A percentile compares a stretch with the other conserved stretches of the same genome.
Conservation (phyloP, 2,888 invertebrate species). For the Dendrolimus houi region DNA sequence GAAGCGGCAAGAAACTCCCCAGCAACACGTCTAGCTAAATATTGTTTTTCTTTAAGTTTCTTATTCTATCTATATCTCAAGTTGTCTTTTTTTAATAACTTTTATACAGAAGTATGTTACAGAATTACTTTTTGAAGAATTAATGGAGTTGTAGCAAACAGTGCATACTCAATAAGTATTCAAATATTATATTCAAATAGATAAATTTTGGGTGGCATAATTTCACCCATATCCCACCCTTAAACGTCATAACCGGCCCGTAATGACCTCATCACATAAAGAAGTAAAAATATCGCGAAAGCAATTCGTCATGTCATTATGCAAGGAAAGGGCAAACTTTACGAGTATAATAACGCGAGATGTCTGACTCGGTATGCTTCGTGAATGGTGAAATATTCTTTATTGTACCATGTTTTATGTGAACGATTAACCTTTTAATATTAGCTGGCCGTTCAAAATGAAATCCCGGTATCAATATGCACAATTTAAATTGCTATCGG, state of each 20-base stretch:
- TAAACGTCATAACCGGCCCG: conserved; percentile 42
- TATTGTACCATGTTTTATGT: conserved; percentile 72
- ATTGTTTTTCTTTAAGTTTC: too few species aligned
- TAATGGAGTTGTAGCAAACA: too few species aligned
- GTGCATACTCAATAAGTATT: too few species aligned
- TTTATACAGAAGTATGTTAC: too few species aligned
- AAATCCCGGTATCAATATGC: conserved; percentile 29
- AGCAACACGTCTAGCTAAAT: too few species aligned
- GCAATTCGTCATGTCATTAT: conserved; percentile 76
- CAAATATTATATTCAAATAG: too few species aligned
- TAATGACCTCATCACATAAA: conserved; percentile 68
- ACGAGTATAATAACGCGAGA: conserved; percentile 74
- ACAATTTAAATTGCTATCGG: neutral
- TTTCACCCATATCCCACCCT: neutral
- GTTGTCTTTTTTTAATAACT: too few species aligned
- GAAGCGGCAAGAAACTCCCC: too few species aligned
- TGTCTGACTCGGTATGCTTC: conserved; percentile 65
- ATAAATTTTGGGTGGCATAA: too few species aligned
- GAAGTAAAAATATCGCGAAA: conserved; percentile 70
- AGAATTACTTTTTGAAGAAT: too few species aligned
- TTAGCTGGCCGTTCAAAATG: conserved; percentile 50
- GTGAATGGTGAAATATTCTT: conserved; percentile 67
- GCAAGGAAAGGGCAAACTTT: conserved; percentile 74
- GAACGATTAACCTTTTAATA: conserved; percentile 74
- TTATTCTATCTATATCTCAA: too few species aligned